Base-by-base conservation (phyloP, 1,140 invertebrate genomes). In the Diabrotica virgifera region DNA sequence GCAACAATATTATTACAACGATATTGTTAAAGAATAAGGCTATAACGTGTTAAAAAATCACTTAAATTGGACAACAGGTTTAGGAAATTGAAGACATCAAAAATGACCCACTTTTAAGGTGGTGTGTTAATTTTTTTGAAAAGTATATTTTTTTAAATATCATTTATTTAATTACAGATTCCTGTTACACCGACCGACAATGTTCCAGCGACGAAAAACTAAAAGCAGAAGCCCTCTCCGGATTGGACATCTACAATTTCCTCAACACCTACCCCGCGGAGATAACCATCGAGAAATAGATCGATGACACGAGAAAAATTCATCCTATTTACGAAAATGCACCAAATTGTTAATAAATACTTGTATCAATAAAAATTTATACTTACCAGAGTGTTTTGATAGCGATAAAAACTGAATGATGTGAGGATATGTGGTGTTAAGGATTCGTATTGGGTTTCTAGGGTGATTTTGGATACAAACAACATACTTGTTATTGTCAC, bases 141-240 rank as follows among this genome's bases (percentile, higher is more conserved):
- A n/a, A n/a, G n/a, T n/a, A n/a, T n/a, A n/a, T n/a, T 24, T 24
- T 24, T 24, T 24, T 36, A 36, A 38, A 5, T 12, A 38, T 24
- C 1, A 12, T 53, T 62, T 36, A 37, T 36, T 36, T 69, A 66
- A 68, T 73, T 72, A 5, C 70, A 83, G 82, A 82, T 66, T 77
- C 78, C 5, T 83, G 82, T 64, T 65, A 74, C 56, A 66, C 75
- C 24, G 82, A 83, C 65, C 69, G 76, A 61, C 67, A 76, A 0
- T 83, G 82, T 61, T 75, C 68, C 66, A 56, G 73, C 11, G 62
- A 73, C 9, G 64, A 70, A 64, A 66, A 61, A 67, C 51, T 9
- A 10, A 65, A 55, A 52, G 10, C 13, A 7, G 59, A 51, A 35
- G 59, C 55, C 13, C 8, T 12, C n/a, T 36, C 40, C 9, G 61